Conservation (phyloP, 2,888 invertebrate species). For the Andrena hattorfiana region DNA sequence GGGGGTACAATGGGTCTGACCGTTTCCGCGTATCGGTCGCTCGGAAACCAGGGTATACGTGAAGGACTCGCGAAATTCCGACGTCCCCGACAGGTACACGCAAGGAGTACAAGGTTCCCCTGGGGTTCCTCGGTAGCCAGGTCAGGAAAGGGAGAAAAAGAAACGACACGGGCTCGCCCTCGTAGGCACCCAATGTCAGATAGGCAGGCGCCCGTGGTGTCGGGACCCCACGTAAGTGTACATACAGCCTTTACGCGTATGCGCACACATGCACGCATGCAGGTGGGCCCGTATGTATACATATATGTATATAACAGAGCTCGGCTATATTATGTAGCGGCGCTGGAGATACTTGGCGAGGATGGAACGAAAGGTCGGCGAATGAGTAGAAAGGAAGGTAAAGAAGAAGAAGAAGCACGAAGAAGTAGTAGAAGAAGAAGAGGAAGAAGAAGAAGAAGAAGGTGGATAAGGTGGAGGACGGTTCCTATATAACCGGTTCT, state of each 20-base stretch:
- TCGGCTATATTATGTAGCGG: conserved; percentile 53
- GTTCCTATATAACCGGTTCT: conserved; percentile 80
- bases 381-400: conserved; percentile 62
- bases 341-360: conserved; percentile 57
- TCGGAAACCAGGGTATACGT: conserved; percentile 46
- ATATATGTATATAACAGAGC: not conserved
- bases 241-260: conserved; percentile 35
- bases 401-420: conserved; percentile 28
- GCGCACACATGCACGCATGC: conserved; percentile 16
- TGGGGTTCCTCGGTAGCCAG: conserved; percentile 66
- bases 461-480: conserved; percentile 67
- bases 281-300: conserved; percentile 18
- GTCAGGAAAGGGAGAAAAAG: conserved; percentile 63
- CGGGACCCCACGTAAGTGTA: conserved; percentile 69
- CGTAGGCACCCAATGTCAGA: conserved; percentile 75
- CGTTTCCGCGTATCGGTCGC: conserved; percentile 45
- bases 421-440: conserved; percentile 36
- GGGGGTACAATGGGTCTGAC: conserved; percentile 13
- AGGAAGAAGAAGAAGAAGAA: conserved; percentile 36
- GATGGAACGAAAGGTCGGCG: conserved; percentile 72
- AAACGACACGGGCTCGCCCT: conserved; percentile 65
- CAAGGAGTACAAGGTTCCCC: conserved; percentile 49
- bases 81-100: conserved; percentile 50
- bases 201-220: conserved; percentile 74
- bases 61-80: conserved; percentile 68